Base-by-base conservation (phyloP, 1,140 invertebrate genomes). In the Popillia japonica region DNA sequence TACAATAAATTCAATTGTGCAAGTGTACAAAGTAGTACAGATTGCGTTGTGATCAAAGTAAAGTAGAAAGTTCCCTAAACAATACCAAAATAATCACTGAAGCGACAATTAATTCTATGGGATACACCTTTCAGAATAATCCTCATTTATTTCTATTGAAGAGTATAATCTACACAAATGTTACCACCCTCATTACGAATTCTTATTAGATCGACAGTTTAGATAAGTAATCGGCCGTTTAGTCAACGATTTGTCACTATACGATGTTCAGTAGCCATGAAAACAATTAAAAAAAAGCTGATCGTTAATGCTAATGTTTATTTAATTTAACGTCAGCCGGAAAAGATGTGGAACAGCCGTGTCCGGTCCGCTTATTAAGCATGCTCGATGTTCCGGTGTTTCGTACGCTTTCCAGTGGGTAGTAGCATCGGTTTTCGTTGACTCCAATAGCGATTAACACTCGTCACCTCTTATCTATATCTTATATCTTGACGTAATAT, bases 391-490 rank as follows among this genome's bases (percentile, higher is more conserved):
- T 78, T 80, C 61, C 61, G 61, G 61, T 68, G 22, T 68, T 68
- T 68, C 61, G 61, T 23, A 20, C 22, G 8, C 22, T 68, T 68
- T 68, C 20, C 61, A 34, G 61, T 27, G 61, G 61, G 27, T 27
- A 68, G 27, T 27, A 23, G 20, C 61, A 34, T 68, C 61, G 61
- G 11, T 34, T 68, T 68, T 75, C 76, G 77, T 74, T 74, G 61
- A 79, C 73, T 78, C 22, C 72, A 79, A 77, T 75, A 77, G 23
- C 80, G 80, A 80, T 82, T 82, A 82, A 82, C 81, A 82, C 79
- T 80, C 79, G 77, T 80, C 79, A 80, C 79, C 75, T 78, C 79
- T 78, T 80, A 80, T 80, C 79, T 40, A n/a, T 22, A 20, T 11
- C 73, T 41, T 48, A 78, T 80, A 68, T 68, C 61, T 68, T 68